Evolutionary conservation across 2,888 invertebrate genomes (phyloP).

Genomic region (Drosophila subsilvestris): DNA sequence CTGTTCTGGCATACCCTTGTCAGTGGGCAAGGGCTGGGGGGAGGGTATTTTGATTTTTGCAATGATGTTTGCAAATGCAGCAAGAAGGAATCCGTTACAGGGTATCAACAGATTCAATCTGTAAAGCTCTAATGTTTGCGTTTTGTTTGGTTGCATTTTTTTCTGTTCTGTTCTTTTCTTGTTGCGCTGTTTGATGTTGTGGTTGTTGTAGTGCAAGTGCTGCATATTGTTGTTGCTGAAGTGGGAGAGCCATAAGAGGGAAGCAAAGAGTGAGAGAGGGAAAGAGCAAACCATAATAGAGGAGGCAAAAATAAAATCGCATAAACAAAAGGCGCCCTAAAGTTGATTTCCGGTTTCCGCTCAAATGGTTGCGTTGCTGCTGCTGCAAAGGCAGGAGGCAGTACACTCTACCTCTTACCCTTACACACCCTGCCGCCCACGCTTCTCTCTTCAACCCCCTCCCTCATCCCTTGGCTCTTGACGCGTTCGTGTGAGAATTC

Average conservation of each 20-base stretch:
- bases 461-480: constrained; percentile 1
- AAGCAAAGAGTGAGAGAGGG: too few species aligned
- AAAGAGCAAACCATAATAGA: too few species aligned
- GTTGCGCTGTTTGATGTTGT: neutral
- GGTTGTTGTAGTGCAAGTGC: constrained; percentile 10
- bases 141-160: constrained; percentile 6
- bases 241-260: neutral
- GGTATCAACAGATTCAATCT: neutral
- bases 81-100: neutral
- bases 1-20: constrained; percentile 4
- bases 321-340: constrained; percentile 73
- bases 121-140: fast-evolving
- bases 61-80: neutral
- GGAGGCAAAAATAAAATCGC: constrained; percentile 54
- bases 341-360: constrained; percentile 79
- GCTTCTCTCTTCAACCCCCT: too few species aligned
- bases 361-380: constrained; percentile 60
- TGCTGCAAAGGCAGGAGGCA: neutral
- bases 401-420: too few species aligned
- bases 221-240: constrained; percentile 40
- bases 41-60: neutral
- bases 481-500: constrained; percentile 73
- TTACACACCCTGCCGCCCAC: neutral
- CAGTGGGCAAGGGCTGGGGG: neutral
- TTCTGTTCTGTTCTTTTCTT: neutral